phyloP scores from a whole-genome alignment of 2,888 invertebrate genomes.

The Pyrochroa serraticornis region DNA sequence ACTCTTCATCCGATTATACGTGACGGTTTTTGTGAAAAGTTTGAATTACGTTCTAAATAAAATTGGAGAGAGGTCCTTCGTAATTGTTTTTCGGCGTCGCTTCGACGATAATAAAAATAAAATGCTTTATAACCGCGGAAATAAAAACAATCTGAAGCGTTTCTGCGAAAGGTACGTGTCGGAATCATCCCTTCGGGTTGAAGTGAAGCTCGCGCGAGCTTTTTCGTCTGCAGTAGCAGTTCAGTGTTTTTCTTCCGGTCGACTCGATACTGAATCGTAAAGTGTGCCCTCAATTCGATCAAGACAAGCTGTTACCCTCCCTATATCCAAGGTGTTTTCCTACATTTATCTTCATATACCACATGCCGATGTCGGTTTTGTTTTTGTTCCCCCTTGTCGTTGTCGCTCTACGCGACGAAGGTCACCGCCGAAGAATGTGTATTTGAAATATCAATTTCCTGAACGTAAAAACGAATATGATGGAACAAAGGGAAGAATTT shows the following conservation, averaged over 20 bases:
- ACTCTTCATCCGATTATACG: no score
- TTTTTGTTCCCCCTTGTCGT: constrained; percentile 22
- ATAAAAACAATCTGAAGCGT: constrained; percentile 25
- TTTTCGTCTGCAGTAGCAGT: constrained; percentile 24
- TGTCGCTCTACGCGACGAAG: constrained; percentile 5
- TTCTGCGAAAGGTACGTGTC: constrained; percentile 27
- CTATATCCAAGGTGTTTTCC: constrained; percentile 44
- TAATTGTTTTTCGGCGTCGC: no score
- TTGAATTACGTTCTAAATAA: no score
- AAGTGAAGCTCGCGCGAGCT: constrained; percentile 7
- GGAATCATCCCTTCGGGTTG: constrained; percentile 26
- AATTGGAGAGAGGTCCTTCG: no score
- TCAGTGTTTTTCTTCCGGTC: constrained; percentile 37
- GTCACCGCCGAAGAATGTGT: constrained; percentile 25
- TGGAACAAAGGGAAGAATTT: constrained; percentile 16
- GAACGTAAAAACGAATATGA: constrained; percentile 19
- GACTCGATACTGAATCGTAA: constrained; percentile 40
- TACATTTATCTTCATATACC: constrained; percentile 46
- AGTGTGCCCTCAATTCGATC: constrained; percentile 46
- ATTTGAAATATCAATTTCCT: constrained; percentile 28
- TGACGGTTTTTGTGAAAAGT: no score
- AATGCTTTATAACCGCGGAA: constrained; percentile 20
- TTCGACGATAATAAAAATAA: background rate
- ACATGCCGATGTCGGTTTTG: constrained; percentile 40
- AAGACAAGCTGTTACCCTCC: constrained; percentile 46